Evolutionary conservation across 2,797 vertebrate genomes (phyloP).

Genomic region (Onychomys leucogaster): DNA sequence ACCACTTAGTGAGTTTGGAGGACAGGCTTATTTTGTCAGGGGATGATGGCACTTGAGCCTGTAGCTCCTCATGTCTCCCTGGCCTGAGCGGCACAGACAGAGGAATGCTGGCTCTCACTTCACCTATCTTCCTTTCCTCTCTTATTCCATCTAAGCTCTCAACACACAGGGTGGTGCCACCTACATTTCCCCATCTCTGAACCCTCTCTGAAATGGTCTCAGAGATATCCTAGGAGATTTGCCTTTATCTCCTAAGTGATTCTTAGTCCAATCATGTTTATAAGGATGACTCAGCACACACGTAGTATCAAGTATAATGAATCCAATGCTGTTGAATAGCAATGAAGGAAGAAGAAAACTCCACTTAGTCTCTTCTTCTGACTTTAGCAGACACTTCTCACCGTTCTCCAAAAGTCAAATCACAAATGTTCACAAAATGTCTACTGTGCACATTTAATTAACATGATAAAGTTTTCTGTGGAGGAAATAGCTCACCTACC

Average conservation of each 20-base stretch:
- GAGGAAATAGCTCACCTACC: neutral
- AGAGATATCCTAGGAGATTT: neutral
- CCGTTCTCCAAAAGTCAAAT: conserved; percentile 29
- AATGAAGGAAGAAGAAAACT: neutral
- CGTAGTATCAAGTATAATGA: neutral
- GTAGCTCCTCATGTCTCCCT: neutral
- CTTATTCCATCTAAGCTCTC: neutral
- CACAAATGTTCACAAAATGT: neutral
- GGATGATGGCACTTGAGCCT: neutral
- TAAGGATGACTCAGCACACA: neutral
- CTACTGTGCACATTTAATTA: neutral
- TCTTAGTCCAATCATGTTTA: neutral
- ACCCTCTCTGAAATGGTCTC: neutral
- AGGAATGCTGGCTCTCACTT: neutral
- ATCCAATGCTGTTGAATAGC: neutral
- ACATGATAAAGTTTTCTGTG: neutral
- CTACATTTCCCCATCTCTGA: neutral
- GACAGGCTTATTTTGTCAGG: neutral
- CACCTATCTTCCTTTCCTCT: neutral
- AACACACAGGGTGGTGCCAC: neutral
- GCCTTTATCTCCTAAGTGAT: neutral
- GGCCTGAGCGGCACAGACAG: neutral
- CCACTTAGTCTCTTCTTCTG: neutral
- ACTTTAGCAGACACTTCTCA: conserved; percentile 21
- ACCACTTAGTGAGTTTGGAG: neutral